Evolutionary conservation across 2,113 vertebrate genomes (phyloP).

Genomic region (Gasterosteus nipponicus): DNA sequence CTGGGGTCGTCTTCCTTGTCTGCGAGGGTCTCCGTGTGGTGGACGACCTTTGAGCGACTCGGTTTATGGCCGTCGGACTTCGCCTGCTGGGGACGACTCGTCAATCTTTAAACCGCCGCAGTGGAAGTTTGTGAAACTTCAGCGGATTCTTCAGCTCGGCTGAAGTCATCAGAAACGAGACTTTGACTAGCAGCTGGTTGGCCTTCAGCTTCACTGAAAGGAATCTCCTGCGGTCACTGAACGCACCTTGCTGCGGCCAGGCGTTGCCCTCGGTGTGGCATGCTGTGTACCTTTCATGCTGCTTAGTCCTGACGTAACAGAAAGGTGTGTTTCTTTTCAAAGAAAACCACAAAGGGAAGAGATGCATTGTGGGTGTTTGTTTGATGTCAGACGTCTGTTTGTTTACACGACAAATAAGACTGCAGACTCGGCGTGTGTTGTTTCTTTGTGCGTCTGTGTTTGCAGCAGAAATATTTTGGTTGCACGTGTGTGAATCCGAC

Average conservation of each 20-base stretch:
- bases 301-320: background rate
- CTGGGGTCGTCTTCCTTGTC: too few species aligned
- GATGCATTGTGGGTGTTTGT: background rate
- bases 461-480: too few species aligned
- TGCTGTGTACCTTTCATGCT: conserved; percentile 9
- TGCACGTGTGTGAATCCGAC: too few species aligned
- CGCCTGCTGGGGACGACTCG: conserved; percentile 43
- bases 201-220: conserved; percentile 5
- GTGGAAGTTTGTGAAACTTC: conserved; percentile 42
- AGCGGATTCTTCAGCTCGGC: conserved; percentile 24
- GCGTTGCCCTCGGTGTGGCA: conserved; percentile 10
- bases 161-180: conserved; percentile 45
- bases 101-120: conserved; percentile 78
- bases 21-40: conserved; percentile 39
- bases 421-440: too few species aligned
- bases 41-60: conserved; percentile 55
- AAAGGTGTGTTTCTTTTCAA: background rate
- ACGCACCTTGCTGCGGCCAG: conserved; percentile 27
- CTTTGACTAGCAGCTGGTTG: background rate
- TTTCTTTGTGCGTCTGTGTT: too few species aligned
- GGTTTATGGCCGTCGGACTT: conserved; percentile 71
- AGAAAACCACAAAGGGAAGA: background rate
- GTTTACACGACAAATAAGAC: background rate
- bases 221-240: conserved; percentile 17
- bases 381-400: background rate